A percentile compares a stretch with the other conserved stretches of the same genome.
Evolutionary conservation across 53 echinoderm and acorn worm genomes (phyloP).

Genomic region (Holothuria scabra): DNA sequence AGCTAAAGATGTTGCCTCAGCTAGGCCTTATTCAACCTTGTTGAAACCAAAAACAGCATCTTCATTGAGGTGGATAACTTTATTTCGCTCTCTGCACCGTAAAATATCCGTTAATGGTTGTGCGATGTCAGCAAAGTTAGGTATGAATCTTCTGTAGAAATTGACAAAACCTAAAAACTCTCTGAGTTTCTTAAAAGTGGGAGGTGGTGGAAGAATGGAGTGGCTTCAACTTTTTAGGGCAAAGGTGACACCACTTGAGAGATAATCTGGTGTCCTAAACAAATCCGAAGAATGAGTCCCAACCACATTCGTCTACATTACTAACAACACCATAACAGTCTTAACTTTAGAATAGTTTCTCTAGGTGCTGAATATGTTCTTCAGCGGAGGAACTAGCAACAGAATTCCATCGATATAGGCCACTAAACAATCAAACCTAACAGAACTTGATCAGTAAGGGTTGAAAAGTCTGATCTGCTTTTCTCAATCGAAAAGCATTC

Average conservation of each 20-base stretch:
- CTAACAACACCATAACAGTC: constrained; percentile 43
- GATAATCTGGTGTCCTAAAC: constrained; percentile 42
- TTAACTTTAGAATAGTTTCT: constrained; percentile 25
- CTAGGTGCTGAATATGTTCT: constrained; percentile 32
- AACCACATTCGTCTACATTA: constrained; percentile 46
- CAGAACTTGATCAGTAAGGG: constrained; percentile 44
- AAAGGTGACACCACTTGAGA: constrained; percentile 28
- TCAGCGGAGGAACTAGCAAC: constrained; percentile 29
- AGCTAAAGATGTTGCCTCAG: constrained; percentile 35
- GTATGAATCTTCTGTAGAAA: constrained; percentile 57
- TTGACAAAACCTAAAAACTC: constrained; percentile 56
- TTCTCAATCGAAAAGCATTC: constrained; percentile 61
- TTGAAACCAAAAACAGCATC: constrained; percentile 32
- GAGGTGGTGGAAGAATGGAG: constrained; percentile 44
- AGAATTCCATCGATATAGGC: constrained; percentile 56
- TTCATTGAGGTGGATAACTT: not conserved
- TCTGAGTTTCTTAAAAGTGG: constrained; percentile 18
- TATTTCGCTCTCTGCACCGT: not conserved
- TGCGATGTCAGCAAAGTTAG: not conserved
- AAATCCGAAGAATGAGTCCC: constrained; percentile 18
- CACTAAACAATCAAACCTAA: constrained; percentile 38
- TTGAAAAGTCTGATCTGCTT: constrained; percentile 50
- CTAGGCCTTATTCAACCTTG: constrained; percentile 30
- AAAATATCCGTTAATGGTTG: constrained; percentile 1
- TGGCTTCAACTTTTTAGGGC: constrained; percentile 35